Evolutionary conservation across 2,888 invertebrate genomes (phyloP), one percentile per base, ranked within the genome.

Genomic region (Alentia gelatinosa): DNA sequence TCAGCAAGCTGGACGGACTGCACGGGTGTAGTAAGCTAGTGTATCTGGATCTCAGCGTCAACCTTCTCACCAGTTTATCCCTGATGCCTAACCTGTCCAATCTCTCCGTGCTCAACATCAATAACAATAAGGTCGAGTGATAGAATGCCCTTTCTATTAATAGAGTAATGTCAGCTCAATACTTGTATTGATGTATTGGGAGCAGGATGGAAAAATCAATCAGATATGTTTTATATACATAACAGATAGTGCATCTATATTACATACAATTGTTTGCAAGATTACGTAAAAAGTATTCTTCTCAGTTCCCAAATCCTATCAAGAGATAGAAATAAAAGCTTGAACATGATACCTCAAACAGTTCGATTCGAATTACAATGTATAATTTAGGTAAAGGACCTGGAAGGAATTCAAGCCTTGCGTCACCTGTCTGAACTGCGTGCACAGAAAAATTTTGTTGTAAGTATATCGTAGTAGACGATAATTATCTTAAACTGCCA

Each of bases 121-220:
- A 39, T 39, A 83, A 83, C 26, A 83, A 83, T 26, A 83, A 39
- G 83, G 83, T 83, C n/a, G n/a, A n/a, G n/a, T n/a, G n/a, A n/a
- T n/a, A n/a, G n/a, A n/a, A n/a, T n/a, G n/a, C n/a, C n/a, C n/a
- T n/a, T n/a, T n/a, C n/a, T n/a, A n/a, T n/a, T n/a, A n/a, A n/a
- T n/a, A n/a, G n/a, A n/a, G n/a, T n/a, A n/a, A n/a, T n/a, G n/a
- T n/a, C n/a, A n/a, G n/a, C n/a, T n/a, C n/a, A n/a, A n/a, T n/a
- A n/a, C n/a, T n/a, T n/a, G n/a, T n/a, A n/a, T n/a, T n/a, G n/a
- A n/a, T n/a, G n/a, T n/a, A n/a, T n/a, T n/a, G n/a, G n/a, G n/a
- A n/a, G n/a, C n/a, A n/a, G n/a, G n/a, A n/a, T n/a, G n/a, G n/a
- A n/a, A n/a, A n/a, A n/a, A n/a, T n/a, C n/a, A n/a, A n/a, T n/a